A percentile compares a stretch with the other conserved stretches of the same genome.
These are phyloP conservation scores for Caenorhabditis latens DNA, from an alignment of 1,140 invertebrate species.

Conservation along the genomic window DNA sequence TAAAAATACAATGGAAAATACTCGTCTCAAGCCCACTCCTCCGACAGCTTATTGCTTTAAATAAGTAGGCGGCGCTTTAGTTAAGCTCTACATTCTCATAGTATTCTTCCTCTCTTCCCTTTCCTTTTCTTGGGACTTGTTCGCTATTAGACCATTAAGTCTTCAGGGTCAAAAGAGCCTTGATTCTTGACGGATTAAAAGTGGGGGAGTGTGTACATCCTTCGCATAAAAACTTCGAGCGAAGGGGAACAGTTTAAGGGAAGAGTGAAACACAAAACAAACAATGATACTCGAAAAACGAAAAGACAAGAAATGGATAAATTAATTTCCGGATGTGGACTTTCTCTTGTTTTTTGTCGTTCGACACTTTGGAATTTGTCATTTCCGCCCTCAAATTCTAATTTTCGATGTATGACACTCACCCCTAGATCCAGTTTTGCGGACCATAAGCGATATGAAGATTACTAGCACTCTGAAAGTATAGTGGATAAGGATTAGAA, in stretches of 20 bases:
- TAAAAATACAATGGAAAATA: conserved; percentile 33
- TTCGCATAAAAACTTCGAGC: neutral
- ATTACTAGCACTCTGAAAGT: neutral
- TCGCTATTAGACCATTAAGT: conserved; percentile 55
- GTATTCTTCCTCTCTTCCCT: conserved; percentile 26
- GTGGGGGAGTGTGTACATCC: neutral
- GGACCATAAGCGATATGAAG: conserved; percentile 54
- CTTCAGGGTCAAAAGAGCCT: conserved; percentile 48
- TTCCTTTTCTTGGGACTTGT: conserved; percentile 23
- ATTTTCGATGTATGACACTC: conserved; percentile 3
- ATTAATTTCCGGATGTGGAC: conserved; percentile 43
- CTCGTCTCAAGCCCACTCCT: neutral
- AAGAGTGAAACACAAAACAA: neutral
- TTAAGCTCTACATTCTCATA: conserved; percentile 46
- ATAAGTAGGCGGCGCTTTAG: conserved; percentile 48
- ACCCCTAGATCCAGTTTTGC: conserved; percentile 50
- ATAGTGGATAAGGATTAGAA: neutral
- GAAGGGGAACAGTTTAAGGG: conserved; percentile 35
- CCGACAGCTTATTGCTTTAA: conserved; percentile 48
- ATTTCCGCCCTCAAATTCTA: neutral
- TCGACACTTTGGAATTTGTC: conserved; percentile 23
- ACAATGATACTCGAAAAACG: neutral
- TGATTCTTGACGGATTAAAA: conserved; percentile 45
- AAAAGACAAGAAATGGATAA: conserved; percentile 6
- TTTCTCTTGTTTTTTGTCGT: conserved; percentile 31